Percentiles rank a stretch among this genome's conserved stretches.
Conservation (phyloP, 37 sponge, comb jelly and placozoan species). For the Aplysina aerophoba region DNA sequence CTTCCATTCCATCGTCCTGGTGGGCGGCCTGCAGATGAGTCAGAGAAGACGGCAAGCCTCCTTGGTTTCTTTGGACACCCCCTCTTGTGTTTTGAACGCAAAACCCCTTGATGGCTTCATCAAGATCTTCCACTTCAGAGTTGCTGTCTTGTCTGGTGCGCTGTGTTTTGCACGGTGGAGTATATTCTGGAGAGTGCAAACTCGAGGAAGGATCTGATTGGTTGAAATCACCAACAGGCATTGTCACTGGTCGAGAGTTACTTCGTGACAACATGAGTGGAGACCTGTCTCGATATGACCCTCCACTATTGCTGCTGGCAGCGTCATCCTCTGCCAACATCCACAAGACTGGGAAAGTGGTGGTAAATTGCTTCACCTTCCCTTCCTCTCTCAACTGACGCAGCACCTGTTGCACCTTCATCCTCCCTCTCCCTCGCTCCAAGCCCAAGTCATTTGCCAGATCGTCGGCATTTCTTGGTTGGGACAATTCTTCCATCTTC, state of each 20-base stretch:
- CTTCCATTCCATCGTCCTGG: not conserved
- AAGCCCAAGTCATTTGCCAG: conserved; percentile 17
- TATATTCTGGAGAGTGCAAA: not conserved
- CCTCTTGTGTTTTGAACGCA: not conserved
- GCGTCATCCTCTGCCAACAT: not conserved
- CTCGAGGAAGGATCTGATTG: not conserved
- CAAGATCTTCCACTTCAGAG: not conserved
- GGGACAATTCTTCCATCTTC: not conserved
- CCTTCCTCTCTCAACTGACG: conserved; percentile 61
- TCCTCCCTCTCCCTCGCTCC: conserved; percentile 5
- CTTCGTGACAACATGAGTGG: not conserved
- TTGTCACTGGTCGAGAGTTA: not conserved
- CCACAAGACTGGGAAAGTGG: conserved; percentile 37
- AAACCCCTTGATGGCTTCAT: conserved; percentile 5
- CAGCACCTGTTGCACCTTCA: conserved; percentile 51
- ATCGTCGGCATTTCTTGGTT: not conserved
- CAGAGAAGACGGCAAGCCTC: not conserved
- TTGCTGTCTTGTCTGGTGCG: not conserved
- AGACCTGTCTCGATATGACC: not conserved
- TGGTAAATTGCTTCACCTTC: conserved; percentile 3
- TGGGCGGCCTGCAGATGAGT: not conserved
- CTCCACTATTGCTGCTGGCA: not conserved
- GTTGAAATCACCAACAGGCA: not conserved
- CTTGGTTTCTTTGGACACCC: too few species aligned
- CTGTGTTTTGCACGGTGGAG: not conserved